These are phyloP conservation scores for Zosterops lateralis DNA, from an alignment of 2,113 vertebrate species.

Conservation along the genomic window DNA sequence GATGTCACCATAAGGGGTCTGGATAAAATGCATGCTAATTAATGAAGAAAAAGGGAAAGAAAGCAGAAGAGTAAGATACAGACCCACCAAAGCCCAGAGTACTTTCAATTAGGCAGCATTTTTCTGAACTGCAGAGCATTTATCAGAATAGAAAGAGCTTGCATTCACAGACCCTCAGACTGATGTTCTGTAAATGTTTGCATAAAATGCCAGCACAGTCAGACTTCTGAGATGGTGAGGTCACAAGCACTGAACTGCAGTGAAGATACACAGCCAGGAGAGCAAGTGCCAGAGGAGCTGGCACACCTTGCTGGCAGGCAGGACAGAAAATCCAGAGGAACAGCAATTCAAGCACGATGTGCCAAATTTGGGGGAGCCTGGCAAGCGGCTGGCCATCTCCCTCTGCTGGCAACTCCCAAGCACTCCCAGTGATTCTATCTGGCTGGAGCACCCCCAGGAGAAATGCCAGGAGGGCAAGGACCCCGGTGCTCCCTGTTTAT, in stretches of 20 bases:
- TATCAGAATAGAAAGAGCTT: not conserved
- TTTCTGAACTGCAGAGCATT: not conserved
- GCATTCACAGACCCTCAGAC: not conserved
- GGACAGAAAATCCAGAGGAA: not conserved
- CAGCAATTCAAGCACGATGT: not conserved
- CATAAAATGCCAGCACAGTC: not conserved
- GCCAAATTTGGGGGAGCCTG: not conserved
- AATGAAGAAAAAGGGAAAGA: not conserved
- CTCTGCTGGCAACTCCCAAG: constrained; percentile 11
- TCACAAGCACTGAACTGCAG: not conserved
- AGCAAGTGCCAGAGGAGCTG: not conserved
- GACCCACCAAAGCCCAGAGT: not conserved
- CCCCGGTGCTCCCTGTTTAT: fast-evolving
- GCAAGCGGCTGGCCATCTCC: not conserved
- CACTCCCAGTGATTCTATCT: not conserved
- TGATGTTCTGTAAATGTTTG: not conserved
- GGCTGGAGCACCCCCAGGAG: not conserved
- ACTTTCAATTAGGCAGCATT: not conserved
- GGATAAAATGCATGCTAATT: not conserved
- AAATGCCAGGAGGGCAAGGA: not conserved
- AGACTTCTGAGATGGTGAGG: not conserved
- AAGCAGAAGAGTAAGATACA: not conserved
- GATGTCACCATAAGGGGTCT: not conserved
- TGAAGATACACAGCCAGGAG: not conserved
- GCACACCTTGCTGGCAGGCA: not conserved